Percentiles rank a stretch among this genome's conserved stretches.
phyloP scores from a whole-genome alignment of 2,797 vertebrate species.

The Danio choprae region DNA sequence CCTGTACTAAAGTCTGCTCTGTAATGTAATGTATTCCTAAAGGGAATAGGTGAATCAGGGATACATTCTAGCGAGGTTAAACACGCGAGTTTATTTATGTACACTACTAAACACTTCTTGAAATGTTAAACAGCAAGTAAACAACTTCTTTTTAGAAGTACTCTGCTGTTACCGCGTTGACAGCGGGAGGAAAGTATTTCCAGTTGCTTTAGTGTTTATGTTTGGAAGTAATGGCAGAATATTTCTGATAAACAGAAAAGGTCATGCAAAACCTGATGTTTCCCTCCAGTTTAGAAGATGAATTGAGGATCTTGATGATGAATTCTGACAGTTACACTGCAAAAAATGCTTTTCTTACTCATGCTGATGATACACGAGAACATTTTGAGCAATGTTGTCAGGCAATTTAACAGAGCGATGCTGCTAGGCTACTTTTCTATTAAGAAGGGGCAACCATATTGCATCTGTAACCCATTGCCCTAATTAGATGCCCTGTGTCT shows the following conservation, averaged over 20 bases:
- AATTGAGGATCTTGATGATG: not conserved
- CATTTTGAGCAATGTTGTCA: too few species aligned
- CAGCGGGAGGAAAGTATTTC: conserved; percentile 18
- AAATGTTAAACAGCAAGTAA: conserved; percentile 38
- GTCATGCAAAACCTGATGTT: conserved; percentile 2
- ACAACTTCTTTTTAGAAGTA: conserved; percentile 29
- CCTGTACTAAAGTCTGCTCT: not conserved
- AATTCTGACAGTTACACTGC: not conserved
- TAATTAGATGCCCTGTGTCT: too few species aligned
- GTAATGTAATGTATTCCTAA: not conserved
- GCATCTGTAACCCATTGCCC: too few species aligned
- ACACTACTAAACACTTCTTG: conserved; percentile 35
- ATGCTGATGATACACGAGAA: too few species aligned
- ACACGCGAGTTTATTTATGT: conserved; percentile 45
- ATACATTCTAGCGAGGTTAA: conserved; percentile 22
- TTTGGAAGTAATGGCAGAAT: conserved; percentile 4
- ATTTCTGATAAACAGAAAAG: conserved; percentile 9
- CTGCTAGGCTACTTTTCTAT: too few species aligned
- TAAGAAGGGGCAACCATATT: too few species aligned
- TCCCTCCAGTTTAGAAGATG: not conserved
- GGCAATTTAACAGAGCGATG: too few species aligned
- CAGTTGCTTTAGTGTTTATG: conserved; percentile 29
- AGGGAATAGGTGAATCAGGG: conserved; percentile 22
- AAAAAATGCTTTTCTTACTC: too few species aligned
- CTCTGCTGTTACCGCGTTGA: conserved; percentile 43